Conservation (phyloP, 2,113 vertebrate species). For the Falco punctatus region DNA sequence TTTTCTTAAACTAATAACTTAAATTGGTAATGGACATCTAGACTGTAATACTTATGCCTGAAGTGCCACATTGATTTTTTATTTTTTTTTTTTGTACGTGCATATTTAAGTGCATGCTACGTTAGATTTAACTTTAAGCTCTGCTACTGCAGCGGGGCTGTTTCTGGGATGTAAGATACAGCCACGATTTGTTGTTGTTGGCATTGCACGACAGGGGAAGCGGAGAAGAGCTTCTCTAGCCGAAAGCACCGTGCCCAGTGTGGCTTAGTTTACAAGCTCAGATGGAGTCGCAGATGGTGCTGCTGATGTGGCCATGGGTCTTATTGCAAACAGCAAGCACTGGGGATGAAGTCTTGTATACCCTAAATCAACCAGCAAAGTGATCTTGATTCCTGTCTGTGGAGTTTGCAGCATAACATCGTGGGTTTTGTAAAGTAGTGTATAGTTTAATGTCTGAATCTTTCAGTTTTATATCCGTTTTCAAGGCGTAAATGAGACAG, state of each 20-base stretch:
- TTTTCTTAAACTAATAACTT: background rate
- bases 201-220: background rate
- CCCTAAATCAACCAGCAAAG: background rate
- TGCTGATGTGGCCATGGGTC: background rate
- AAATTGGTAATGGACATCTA: background rate
- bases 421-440: background rate
- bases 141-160: background rate
- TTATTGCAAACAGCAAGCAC: accelerated
- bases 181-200: background rate
- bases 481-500: background rate
- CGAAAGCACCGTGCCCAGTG: background rate
- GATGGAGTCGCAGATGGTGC: slow-evolving; percentile 18
- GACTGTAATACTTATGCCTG: background rate
- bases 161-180: background rate
- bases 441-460: background rate
- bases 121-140: slow-evolving; percentile 2
- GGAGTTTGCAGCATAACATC: background rate
- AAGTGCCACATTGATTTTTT: background rate
- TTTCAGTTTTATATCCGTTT: background rate
- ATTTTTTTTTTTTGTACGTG: background rate
- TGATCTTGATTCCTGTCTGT: background rate
- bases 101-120: background rate
- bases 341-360: background rate
- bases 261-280: background rate
- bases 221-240: background rate